Evolutionary conservation across 2,797 vertebrate species (phyloP).

Genomic region (Odontamblyopus lacepedii): DNA sequence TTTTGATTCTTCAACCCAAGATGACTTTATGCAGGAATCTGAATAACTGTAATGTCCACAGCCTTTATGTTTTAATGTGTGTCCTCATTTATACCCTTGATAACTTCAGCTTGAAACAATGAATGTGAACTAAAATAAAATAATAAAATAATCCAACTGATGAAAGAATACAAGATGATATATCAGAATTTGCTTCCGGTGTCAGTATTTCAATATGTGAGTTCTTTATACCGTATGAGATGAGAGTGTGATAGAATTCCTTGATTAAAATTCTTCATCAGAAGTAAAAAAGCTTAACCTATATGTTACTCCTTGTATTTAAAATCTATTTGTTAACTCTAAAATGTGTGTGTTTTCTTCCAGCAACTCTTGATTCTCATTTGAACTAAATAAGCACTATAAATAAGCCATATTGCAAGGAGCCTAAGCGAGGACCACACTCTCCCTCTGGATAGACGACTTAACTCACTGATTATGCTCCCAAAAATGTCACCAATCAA

Average conservation of each 20-base stretch:
- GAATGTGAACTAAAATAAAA: no score
- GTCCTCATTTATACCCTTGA: no score
- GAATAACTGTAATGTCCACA: no score
- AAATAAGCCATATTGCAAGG: constrained; percentile 70
- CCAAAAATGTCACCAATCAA: constrained; percentile 20
- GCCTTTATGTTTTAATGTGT: no score
- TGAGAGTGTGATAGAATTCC: no score
- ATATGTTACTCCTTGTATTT: not conserved
- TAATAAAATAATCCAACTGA: no score
- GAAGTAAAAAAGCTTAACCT: not conserved
- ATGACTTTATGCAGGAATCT: not conserved
- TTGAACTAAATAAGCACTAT: constrained; percentile 76
- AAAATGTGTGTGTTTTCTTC: constrained; percentile 40
- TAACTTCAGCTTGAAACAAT: no score
- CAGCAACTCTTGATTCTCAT: constrained; percentile 25
- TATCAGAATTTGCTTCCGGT: no score
- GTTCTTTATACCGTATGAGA: no score
- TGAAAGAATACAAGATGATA: no score
- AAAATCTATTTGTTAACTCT: constrained; percentile 8
- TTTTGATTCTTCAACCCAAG: not conserved
- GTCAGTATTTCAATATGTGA: no score
- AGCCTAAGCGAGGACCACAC: constrained; percentile 59
- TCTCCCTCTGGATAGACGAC: constrained; percentile 61
- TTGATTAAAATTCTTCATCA: not conserved
- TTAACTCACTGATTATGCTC: constrained; percentile 56